These are phyloP conservation scores for Monodelphis domestica DNA, from an alignment of 2,797 vertebrate genomes.

Conservation along the genomic window DNA sequence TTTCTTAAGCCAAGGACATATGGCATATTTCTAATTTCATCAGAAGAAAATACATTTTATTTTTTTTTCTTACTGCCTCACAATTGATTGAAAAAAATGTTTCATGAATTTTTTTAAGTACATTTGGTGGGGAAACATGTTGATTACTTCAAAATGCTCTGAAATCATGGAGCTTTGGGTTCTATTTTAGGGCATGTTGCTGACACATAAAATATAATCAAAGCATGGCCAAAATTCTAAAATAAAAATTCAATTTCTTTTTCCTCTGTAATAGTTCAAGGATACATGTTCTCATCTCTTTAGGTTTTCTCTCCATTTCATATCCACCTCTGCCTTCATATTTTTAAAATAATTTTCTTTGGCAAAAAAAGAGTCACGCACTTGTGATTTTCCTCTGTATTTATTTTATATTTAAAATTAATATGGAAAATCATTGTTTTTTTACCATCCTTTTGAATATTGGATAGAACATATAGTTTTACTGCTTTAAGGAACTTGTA, in stretches of 20 bases:
- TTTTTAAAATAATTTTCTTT: not conserved
- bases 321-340: not conserved
- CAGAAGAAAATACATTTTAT: not conserved
- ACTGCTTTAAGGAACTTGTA: not conserved
- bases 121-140: conserved; percentile 3
- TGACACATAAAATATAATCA: not conserved
- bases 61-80: conserved; percentile 50
- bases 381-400: not conserved
- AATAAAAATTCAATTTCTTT: not conserved
- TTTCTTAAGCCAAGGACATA: conserved; percentile 33
- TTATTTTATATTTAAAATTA: not conserved
- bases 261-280: not conserved
- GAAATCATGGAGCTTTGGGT: not conserved
- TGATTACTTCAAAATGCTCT: not conserved
- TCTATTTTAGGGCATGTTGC: not conserved
- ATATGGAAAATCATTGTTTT: too few relatives aligned
- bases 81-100: conserved; percentile 34
- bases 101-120: not conserved
- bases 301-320: not conserved
- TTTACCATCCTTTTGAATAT: not conserved
- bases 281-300: not conserved
- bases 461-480: not conserved
- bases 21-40: conserved; percentile 56
- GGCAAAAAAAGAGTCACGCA: not conserved
- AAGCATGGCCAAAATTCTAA: not conserved